These are phyloP conservation scores for Festucalex cinctus DNA, from an alignment of 2,113 vertebrate species.

Conservation along the genomic window DNA sequence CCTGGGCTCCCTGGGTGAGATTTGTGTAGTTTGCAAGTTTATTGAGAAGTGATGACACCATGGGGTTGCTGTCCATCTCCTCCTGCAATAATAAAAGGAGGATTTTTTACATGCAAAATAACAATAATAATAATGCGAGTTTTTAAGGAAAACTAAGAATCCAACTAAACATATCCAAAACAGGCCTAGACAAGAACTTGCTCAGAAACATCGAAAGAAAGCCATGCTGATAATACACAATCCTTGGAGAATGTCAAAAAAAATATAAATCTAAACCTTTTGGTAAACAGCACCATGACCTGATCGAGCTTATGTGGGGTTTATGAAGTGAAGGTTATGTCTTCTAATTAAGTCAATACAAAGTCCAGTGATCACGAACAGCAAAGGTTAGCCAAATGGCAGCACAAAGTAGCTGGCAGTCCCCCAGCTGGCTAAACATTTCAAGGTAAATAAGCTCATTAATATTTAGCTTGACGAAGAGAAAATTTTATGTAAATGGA, in stretches of 20 bases:
- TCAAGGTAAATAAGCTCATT: background rate
- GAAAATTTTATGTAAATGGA: too few relatives aligned
- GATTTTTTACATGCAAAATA: background rate
- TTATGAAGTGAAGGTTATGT: slow-evolving; percentile 21
- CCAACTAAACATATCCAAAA: too few relatives aligned
- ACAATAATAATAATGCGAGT: background rate
- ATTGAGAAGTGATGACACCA: slow-evolving; percentile 95
- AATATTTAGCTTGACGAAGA: too few relatives aligned
- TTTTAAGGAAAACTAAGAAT: background rate
- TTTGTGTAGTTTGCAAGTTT: slow-evolving; percentile 97
- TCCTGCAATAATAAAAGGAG: slow-evolving; percentile 72
- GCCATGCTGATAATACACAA: too few relatives aligned
- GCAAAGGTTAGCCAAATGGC: slow-evolving; percentile 33
- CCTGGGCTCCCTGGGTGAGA: slow-evolving; percentile 90
- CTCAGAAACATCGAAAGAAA: too few relatives aligned
- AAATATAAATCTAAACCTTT: too few relatives aligned
- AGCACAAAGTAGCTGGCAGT: slow-evolving; percentile 24
- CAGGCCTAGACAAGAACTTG: too few relatives aligned
- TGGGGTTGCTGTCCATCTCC: slow-evolving; percentile 98
- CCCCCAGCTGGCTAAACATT: slow-evolving; percentile 15
- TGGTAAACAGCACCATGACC: too few relatives aligned
- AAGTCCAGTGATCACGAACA: slow-evolving; percentile 29
- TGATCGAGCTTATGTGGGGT: background rate
- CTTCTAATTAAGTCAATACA: slow-evolving; percentile 28
- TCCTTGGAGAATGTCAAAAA: too few relatives aligned